Evolutionary conservation across 1,140 invertebrate genomes (phyloP), one percentile per base, ranked within the genome.

Genomic region (Linepithema humile): DNA sequence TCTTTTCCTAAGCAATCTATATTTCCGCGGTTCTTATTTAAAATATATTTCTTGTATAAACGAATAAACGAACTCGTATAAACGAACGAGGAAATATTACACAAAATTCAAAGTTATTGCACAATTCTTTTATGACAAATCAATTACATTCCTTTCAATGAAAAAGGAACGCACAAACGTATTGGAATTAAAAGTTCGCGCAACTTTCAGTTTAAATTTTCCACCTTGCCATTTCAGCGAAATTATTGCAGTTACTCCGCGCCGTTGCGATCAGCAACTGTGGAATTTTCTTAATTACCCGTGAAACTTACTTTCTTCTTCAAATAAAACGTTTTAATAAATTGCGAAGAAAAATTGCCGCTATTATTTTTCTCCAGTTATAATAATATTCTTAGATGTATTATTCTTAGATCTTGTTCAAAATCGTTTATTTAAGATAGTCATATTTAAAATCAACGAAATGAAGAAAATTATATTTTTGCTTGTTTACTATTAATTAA

Each of bases 201-300:
- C 3, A 80, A 80, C 75, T 70, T 69, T 32, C 48, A 57, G 35
- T 57, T 7, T 23, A 23, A 80, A 43, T 55, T 70, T n/a, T 67
- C 35, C 38, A 17, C n/a, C 17, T 32, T 64, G 35, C 48, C 12
- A n/a, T 32, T 80, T 69, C 48, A 69, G 64, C 35, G 17, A 80
- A 55, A 80, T 80, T 69, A 80, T 80, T 78, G 62, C 62, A 40
- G 26, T 69, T 80, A 70, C 23, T 32, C 4, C 7, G 23, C 62
- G 48, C 45, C 32, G 48, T 55, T 53, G n/a, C 64, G 17, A 69
- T 53, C 48, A 17, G 64, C 75, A 78, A 20, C 62, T 17, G 48
- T 57, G 6, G 35, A 70, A 70, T 69, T 57, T 40, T 57, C 35
- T 80, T 70, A 70, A 80, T 80, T 80, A n/a, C 35, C 26, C 35